These are phyloP conservation scores for Alloscopus bannaensis DNA, from an alignment of 2,888 invertebrate species.

Conservation along the genomic window DNA sequence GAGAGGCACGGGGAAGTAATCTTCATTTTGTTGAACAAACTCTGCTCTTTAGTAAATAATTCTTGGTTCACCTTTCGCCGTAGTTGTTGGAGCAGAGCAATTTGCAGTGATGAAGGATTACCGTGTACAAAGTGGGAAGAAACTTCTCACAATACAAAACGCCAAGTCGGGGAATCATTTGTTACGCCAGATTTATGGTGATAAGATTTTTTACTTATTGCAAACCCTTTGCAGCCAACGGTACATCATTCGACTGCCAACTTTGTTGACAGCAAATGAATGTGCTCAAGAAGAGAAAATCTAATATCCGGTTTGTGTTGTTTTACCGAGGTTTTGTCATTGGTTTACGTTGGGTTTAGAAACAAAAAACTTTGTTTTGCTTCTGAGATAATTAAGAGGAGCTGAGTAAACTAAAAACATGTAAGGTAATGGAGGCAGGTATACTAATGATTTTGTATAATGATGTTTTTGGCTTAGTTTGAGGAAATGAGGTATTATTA, in stretches of 20 bases:
- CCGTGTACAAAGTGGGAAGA: conserved; percentile 8
- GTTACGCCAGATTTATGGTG: conserved; percentile 43
- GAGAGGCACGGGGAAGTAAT: background rate
- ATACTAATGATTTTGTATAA: too few relatives aligned
- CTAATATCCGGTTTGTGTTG: too few relatives aligned
- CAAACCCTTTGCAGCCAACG: background rate
- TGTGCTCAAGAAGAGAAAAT: background rate
- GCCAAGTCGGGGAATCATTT: too few relatives aligned
- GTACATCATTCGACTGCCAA: background rate
- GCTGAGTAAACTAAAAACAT: background rate
- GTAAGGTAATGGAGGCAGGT: conserved; percentile 3
- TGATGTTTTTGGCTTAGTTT: too few relatives aligned
- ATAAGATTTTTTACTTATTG: conserved; percentile 3
- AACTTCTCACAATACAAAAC: too few relatives aligned
- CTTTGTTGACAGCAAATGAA: background rate
- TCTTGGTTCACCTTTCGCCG: conserved; percentile 26
- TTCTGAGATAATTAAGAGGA: conserved; percentile 55
- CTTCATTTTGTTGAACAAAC: background rate
- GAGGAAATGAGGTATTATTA: background rate
- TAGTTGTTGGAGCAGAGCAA: conserved; percentile 30
- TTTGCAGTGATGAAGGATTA: conserved; percentile 51
- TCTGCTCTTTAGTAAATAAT: conserved; percentile 20
- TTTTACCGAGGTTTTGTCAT: too few relatives aligned
- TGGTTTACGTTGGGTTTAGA: background rate
- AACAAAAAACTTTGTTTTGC: conserved; percentile 27